Conservation (phyloP, 2,888 invertebrate genomes). For the Pterostichus madidus region DNA sequence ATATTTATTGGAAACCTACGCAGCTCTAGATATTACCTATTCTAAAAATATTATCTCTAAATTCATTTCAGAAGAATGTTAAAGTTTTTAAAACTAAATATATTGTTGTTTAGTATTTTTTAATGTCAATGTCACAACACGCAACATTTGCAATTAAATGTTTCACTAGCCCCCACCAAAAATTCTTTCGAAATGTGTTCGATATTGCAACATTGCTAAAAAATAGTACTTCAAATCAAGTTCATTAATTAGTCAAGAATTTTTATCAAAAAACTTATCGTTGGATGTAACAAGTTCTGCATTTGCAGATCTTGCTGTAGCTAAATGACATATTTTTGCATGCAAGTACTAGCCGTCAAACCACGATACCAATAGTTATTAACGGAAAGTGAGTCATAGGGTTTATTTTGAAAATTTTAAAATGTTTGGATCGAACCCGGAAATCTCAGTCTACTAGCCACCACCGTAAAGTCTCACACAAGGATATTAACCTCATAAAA, state of each 20-base stretch:
- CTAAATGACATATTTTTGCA: too few relatives aligned
- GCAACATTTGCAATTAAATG: constrained; percentile 56
- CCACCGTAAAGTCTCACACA: too few relatives aligned
- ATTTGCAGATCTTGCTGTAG: too few relatives aligned
- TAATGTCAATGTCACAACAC: constrained; percentile 64
- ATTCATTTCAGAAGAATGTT: constrained; percentile 18
- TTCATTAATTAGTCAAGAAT: neutral
- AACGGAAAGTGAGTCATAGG: too few relatives aligned
- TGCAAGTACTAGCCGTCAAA: too few relatives aligned
- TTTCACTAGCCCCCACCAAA: constrained; percentile 31
- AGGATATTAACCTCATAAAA: too few relatives aligned
- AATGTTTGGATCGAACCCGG: too few relatives aligned
- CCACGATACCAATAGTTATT: too few relatives aligned
- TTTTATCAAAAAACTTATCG: neutral
- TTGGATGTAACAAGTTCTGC: too few relatives aligned
- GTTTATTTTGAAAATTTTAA: too few relatives aligned
- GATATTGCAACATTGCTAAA: neutral
- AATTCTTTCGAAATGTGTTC: constrained; percentile 35
- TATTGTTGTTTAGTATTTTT: constrained; percentile 48
- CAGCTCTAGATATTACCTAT: constrained; percentile 20
- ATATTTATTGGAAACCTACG: constrained; percentile 38
- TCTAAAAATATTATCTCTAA: constrained; percentile 5
- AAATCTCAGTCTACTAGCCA: too few relatives aligned
- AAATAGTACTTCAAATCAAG: constrained; percentile 10
- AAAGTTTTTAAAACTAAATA: neutral